Conservation (phyloP, 2,113 vertebrate species). For the Mobula birostris region DNA sequence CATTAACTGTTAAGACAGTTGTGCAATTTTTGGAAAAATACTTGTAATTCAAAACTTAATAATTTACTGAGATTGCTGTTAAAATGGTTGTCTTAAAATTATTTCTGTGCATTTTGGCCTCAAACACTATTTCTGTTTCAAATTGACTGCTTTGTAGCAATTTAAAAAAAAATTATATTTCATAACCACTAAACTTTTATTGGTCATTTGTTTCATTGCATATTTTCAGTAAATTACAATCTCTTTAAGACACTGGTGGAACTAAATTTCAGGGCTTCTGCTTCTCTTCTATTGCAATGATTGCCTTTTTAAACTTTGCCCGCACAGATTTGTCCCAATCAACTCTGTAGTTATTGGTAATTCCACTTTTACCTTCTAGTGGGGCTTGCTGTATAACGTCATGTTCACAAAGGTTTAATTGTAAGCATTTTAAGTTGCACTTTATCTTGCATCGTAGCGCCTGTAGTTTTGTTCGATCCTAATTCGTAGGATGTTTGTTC, state of each 20-base stretch:
- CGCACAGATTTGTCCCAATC: background rate
- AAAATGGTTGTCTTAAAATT: background rate
- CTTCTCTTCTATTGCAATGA: background rate
- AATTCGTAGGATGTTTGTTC: background rate
- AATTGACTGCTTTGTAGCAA: background rate
- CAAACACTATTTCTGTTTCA: background rate
- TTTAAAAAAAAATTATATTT: background rate
- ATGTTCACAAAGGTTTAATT: background rate
- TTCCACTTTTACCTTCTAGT: background rate
- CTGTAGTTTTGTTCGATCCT: background rate
- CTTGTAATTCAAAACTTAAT: background rate
- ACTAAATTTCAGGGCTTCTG: background rate
- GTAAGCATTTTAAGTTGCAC: background rate
- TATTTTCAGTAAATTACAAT: background rate
- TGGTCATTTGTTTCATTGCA: background rate
- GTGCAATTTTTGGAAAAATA: background rate
- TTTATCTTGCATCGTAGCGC: background rate
- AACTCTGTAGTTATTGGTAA: background rate
- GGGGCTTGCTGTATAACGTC: background rate
- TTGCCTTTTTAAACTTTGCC: background rate
- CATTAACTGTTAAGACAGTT: too few relatives aligned
- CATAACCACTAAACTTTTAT: background rate
- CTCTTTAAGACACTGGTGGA: background rate
- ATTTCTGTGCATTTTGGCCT: background rate
- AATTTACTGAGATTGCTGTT: conserved; percentile 8